Conservation (phyloP, 2,113 vertebrate species). For the Pelodiscus sinensis region DNA sequence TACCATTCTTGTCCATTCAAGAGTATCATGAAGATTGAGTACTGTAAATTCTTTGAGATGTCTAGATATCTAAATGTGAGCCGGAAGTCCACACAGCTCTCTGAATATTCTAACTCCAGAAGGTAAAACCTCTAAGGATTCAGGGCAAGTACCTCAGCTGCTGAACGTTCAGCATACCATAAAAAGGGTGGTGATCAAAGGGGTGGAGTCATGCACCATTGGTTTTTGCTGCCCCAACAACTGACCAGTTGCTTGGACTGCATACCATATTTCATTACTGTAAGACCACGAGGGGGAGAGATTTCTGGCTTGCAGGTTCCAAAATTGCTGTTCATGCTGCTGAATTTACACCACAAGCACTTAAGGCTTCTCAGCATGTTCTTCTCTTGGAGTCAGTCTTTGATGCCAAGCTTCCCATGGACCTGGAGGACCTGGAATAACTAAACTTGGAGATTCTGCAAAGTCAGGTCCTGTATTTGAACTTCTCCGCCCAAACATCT, state of each 20-base stretch:
- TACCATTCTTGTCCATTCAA: neutral
- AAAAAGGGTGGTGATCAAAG: neutral
- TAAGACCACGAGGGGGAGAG: neutral
- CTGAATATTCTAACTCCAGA: neutral
- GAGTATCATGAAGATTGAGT: neutral
- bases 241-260: neutral
- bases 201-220: neutral
- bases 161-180: neutral
- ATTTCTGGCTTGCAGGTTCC: neutral
- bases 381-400: neutral
- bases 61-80: neutral
- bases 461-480: neutral
- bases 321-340: neutral
- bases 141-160: neutral
- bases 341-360: neutral
- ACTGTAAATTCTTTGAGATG: neutral
- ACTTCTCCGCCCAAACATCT: neutral
- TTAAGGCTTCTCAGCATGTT: neutral
- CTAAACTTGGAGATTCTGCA: neutral
- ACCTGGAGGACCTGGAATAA: neutral
- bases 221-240: neutral
- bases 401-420: neutral
- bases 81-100: neutral
- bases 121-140: neutral
- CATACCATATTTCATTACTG: neutral